Percentiles rank a stretch among this genome's conserved stretches.
Conservation (phyloP, 2,113 vertebrate species). For the Cinclus cinclus region DNA sequence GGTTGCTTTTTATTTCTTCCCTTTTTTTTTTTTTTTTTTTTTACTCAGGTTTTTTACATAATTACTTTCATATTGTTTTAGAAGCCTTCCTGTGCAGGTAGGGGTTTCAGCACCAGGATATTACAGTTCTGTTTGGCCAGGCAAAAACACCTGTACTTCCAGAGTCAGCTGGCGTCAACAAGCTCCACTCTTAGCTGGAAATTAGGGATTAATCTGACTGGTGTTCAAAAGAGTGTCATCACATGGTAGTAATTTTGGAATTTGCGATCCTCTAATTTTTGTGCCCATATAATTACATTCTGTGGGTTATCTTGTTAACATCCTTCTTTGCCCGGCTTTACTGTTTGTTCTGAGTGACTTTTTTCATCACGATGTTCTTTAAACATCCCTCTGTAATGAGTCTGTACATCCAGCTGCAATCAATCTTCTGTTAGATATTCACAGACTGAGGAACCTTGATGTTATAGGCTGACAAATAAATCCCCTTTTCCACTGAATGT, state of each 20-base stretch:
- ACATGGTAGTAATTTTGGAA: not conserved
- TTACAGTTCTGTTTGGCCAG: not conserved
- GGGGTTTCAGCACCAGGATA: not conserved
- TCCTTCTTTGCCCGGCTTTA: not conserved
- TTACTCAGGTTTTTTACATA: not conserved
- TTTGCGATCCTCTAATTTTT: not conserved
- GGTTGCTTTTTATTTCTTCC: not conserved
- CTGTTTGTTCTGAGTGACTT: not conserved
- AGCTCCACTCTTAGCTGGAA: not conserved
- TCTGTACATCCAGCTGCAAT: not conserved
- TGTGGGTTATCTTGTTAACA: not conserved
- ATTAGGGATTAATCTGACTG: not conserved
- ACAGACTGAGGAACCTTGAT: not conserved
- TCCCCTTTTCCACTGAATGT: not conserved
- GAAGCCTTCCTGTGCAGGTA: accelerated
- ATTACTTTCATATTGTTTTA: not conserved
- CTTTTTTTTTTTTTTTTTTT: not conserved
- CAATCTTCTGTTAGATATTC: constrained; percentile 15
- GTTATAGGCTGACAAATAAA: not conserved
- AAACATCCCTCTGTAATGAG: not conserved
- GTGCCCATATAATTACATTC: not conserved
- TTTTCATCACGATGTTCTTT: not conserved
- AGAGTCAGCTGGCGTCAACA: not conserved
- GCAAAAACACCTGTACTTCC: not conserved
- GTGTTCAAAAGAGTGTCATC: not conserved